Evolutionary conservation across 2,797 vertebrate species (phyloP), one percentile per base, ranked within the genome.

Genomic region (Paratrypauchen microcephalus): DNA sequence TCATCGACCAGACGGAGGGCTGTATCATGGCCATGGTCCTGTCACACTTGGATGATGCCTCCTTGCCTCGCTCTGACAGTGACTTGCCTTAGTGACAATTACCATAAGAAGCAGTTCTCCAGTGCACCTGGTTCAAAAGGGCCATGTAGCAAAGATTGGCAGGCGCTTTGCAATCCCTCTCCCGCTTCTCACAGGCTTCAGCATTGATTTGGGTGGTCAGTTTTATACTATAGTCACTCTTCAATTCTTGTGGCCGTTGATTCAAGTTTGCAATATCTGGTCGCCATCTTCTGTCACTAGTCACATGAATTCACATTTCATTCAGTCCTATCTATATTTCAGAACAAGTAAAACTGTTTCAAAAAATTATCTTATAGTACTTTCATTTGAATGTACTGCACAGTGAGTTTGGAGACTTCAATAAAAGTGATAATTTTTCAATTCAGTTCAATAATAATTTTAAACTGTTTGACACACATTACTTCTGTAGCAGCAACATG

Each of bases 1-100:
- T 89, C 86, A 81, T 83, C 75, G 80, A 86, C 77, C 89, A 91
- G 90, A 90, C 86, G 90, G 91, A 87, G 86, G 90, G 85, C 89
- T 88, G 85, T 86, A 87, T 89, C 89, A 85, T 88, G 89, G 92
- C 88, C 87, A 89, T 86, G 87, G 79, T 86, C 81, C 81, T 87
- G 89, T 92, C 90, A 92, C 87, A 80, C 87, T 87, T 90, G 86
- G 84, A 84, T 83, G 88, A 85, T 82, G 86, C 86, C 81, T 86
- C 80, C 67, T 88, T 67, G 88, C 88, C 87, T 89, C 75, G 1
- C 83, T 85, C 84, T 87, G 83, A 87, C 80, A 86, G 84, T 82
- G 82, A 88, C 86, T 88, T 79, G 85, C 91, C 87, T 88, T 77
- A 70, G 82, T 87, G 88, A 89, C 88, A 87, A 86, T 89, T 89